phyloP scores from a whole-genome alignment of 2,113 vertebrate species.

The Phyllostomus hastatus region DNA sequence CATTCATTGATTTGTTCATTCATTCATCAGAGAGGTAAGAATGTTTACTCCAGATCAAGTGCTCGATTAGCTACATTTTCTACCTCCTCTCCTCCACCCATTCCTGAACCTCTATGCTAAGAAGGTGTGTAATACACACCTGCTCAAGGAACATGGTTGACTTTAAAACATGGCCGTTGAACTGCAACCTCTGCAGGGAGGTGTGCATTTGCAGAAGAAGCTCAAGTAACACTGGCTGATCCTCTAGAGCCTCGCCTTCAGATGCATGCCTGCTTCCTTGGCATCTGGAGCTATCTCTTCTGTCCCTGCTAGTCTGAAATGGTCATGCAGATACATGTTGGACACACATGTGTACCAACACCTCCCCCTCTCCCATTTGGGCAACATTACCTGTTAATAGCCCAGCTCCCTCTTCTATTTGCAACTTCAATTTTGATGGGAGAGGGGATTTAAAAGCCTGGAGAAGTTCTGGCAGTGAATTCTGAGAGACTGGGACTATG shows the following conservation, averaged over 20 bases:
- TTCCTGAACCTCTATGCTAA: not conserved
- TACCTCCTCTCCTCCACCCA: not conserved
- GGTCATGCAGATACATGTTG: not conserved
- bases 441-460: not conserved
- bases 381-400: constrained; percentile 1
- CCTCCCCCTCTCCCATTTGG: not conserved
- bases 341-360: not conserved
- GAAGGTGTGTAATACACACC: not conserved
- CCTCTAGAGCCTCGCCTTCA: not conserved
- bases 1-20: not conserved
- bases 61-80: not conserved
- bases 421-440: not conserved
- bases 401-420: not conserved
- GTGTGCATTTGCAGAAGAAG: not conserved
- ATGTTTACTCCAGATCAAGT: not conserved
- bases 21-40: not conserved
- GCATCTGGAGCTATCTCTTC: not conserved
- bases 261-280: not conserved
- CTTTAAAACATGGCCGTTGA: not conserved
- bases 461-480: constrained; percentile 25
- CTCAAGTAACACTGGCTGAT: not conserved
- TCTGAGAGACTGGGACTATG: not conserved
- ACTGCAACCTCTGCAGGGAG: not conserved
- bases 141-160: not conserved
- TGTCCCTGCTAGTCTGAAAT: not conserved